Percentiles rank a stretch among this genome's conserved stretches.
These are phyloP conservation scores for Esox masquinongy DNA, from an alignment of 2,797 vertebrate genomes.

Conservation along the genomic window DNA sequence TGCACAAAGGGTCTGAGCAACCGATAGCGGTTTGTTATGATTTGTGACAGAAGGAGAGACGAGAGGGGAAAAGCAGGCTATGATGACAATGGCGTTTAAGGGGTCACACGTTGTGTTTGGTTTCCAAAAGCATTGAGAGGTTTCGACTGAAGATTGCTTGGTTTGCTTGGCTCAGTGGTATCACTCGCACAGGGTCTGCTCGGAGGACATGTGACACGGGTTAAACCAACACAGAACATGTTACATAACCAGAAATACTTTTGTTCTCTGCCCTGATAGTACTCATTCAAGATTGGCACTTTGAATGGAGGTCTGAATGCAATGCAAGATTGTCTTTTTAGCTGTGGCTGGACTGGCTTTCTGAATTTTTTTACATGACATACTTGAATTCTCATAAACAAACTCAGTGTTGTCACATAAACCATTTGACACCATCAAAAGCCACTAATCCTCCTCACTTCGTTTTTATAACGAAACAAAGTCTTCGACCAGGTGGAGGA, in stretches of 20 bases:
- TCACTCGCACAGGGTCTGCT: not conserved
- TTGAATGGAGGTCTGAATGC: not conserved
- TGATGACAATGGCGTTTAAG: not conserved
- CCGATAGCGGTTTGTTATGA: slow-evolving; percentile 5
- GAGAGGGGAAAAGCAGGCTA: not conserved
- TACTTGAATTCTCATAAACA: not conserved
- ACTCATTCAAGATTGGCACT: not conserved
- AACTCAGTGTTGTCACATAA: not conserved
- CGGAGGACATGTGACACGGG: not conserved
- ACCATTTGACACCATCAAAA: not conserved
- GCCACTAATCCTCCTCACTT: not conserved
- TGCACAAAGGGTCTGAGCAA: not conserved
- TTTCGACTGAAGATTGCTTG: not conserved
- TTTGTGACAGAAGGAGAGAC: not conserved
- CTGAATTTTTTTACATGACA: not conserved
- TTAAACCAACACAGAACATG: not conserved
- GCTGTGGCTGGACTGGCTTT: not conserved
- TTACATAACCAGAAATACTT: not conserved
- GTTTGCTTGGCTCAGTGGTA: slow-evolving; percentile 2
- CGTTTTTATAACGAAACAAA: too few species aligned
- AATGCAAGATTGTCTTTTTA: not conserved
- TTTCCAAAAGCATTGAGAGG: not conserved
- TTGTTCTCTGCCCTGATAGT: not conserved
- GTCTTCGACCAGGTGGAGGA: too few species aligned
- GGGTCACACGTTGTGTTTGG: not conserved